Base-by-base conservation (phyloP, 2,888 invertebrate genomes). In the Drosophila putrida region DNA sequence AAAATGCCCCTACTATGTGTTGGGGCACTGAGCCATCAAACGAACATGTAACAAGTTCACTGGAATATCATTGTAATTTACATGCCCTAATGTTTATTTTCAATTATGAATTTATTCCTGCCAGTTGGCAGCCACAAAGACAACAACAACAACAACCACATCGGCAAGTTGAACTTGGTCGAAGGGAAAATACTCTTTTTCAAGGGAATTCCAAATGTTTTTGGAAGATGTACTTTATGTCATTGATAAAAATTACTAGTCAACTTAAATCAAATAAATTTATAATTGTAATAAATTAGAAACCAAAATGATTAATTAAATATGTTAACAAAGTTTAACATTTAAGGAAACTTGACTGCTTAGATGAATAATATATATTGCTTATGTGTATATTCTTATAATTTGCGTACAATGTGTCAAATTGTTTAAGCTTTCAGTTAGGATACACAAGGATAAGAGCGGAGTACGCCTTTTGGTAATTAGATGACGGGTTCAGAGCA, bases 401-500 rank as follows among this genome's bases (percentile, higher is more conserved):
- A n/a, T 3, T 10, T 27, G 8, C 39, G 41, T 36, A 31, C 10
- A 10, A n/a, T 9, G 41, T 59, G 27, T 25, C 4, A 15, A 49
- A 57, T 47, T 33, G 27, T 1, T 33, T 10, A 31, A 25, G 13
- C 55, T 44, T 36, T 25, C 6, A 0, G 55, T 8, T 15, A 25
- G 36, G 13, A 20, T 58, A 54, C 25, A 33, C 28, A 54, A 54
- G 54, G 65, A 47, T 49, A 27, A 58, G 49, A 54, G 66, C 47
- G 33, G 43, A 61, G 67, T 70, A 54, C 54, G 73, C 70, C 75
- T 87, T 77, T 85, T 77, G 68, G 82, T 77, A 89, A 88, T 90
- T 89, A 89, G 80, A 80, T 73, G 78, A 78, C 71, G 75, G 66
- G 75, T 74, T 80, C 53, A 38, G 67, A 80, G 88, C 83, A 83